These are phyloP conservation scores for Drosophila mettleri DNA, from an alignment of 2,888 invertebrate species.

Conservation along the genomic window DNA sequence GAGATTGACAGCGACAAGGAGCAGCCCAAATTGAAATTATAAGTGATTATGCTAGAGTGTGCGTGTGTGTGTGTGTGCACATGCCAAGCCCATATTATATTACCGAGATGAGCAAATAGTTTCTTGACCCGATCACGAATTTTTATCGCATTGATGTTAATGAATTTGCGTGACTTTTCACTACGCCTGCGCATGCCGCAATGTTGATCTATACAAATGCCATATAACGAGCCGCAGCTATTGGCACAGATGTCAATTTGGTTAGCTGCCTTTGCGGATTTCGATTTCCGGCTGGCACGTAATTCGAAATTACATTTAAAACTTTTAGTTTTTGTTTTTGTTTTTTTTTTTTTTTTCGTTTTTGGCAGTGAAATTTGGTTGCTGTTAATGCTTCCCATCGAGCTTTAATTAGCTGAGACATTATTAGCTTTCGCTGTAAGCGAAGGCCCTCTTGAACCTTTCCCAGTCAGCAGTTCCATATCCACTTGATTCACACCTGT, in stretches of 20 bases:
- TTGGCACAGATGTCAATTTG: constrained; percentile 31
- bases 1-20: constrained; percentile 42
- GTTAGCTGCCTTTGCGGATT: constrained; percentile 27
- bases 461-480: constrained; percentile 39
- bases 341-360: constrained; percentile 42
- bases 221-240: constrained; percentile 6
- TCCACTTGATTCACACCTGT: constrained; percentile 47
- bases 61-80: neutral
- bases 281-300: constrained; percentile 73
- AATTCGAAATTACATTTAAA: constrained; percentile 61
- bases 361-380: constrained; percentile 73
- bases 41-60: neutral
- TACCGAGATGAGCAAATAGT: constrained; percentile 25
- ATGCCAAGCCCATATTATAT: constrained; percentile 15
- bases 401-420: constrained; percentile 55
- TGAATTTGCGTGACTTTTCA: constrained; percentile 57
- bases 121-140: constrained; percentile 64
- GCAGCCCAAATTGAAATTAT: constrained; percentile 43
- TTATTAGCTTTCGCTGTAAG: constrained; percentile 63
- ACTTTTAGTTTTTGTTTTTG: no score
- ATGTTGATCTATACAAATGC: constrained; percentile 51
- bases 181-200: constrained; percentile 48
- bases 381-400: constrained; percentile 52
- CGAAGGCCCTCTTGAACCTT: constrained; percentile 11
- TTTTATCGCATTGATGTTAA: constrained; percentile 36